Base-by-base conservation (phyloP, 2,888 invertebrate species). In the Eumerus sabulonum region DNA sequence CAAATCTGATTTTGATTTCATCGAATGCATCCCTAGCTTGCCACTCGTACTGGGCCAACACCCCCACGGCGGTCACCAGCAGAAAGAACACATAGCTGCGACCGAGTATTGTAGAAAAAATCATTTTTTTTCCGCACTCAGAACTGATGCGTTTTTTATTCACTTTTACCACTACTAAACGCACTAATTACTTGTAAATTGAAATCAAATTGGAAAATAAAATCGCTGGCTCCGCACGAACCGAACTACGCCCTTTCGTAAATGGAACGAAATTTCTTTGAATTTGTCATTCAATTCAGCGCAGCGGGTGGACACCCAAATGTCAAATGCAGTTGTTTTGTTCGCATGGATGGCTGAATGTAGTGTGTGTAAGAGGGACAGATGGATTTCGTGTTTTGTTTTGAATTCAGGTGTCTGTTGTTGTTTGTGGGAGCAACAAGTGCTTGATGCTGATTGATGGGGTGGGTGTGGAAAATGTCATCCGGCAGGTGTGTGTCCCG, bases 11-110 rank as follows among this genome's bases (percentile, higher is more conserved):
- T 84, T 95, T 93, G 77, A 98, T 92, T 88, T 96, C 95, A 87
- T 98, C 98, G 85, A 97, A 97, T 56, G 93, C 90, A 90, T 99
- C 98, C 72, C 94, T 92, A 16, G 93, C 90, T 90, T 97, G 96
- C 98, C 98, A 98, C 86, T 96, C 96, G 86, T 94, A 96, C 87
- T 97, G 97, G 18, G 93, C 94, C 90, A 92, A 91, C 91, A 94
- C 93, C 91, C 93, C 93, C 92, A 90, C 87, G 59, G 84, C 85
- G 57, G 86, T 86, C 59, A 85, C 83, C 66, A 86, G 82, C 72
- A 86, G 57, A 73, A 88, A 88, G 67, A 87, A 83, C 79, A 88
- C 81, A 83, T 87, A 88, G 82, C 88, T 88, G 74, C 87, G 86
- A 82, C 87, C 87, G 62, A 88, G 84, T 83, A 87, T 87, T 45